Evolutionary conservation across 2,888 invertebrate species (phyloP).

Genomic region (Eulithis prunata): DNA sequence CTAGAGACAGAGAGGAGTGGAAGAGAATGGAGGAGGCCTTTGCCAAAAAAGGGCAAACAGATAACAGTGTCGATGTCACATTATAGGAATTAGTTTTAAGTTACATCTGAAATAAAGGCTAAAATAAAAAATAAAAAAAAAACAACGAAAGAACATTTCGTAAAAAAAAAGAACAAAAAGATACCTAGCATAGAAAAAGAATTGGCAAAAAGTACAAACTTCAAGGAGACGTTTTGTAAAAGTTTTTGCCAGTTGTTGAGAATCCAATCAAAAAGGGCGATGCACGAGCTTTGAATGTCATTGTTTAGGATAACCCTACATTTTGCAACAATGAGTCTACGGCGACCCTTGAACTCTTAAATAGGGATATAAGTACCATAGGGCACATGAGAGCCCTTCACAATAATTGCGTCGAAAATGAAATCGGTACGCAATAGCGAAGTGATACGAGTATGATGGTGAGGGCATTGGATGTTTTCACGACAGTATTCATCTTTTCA

Average conservation of each 20-base stretch:
- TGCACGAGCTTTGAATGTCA: slow-evolving; percentile 38
- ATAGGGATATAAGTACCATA: slow-evolving; percentile 45
- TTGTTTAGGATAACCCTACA: slow-evolving; percentile 54
- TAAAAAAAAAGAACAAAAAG: not conserved
- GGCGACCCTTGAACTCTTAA: slow-evolving; percentile 49
- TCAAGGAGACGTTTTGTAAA: slow-evolving; percentile 10
- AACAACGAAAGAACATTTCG: not conserved
- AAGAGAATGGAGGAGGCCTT: no score
- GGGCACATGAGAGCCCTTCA: slow-evolving; percentile 43
- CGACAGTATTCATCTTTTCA: not conserved
- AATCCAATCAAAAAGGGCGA: slow-evolving; percentile 31
- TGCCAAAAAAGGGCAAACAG: no score
- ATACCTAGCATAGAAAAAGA: not conserved
- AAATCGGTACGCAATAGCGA: slow-evolving; percentile 15
- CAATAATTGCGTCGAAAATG: slow-evolving; percentile 39
- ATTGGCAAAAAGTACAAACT: not conserved
- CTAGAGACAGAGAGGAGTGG: no score
- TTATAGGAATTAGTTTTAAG: no score
- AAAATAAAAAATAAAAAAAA: no score
- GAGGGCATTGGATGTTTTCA: slow-evolving; percentile 8
- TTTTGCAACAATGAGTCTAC: slow-evolving; percentile 55
- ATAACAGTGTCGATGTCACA: no score
- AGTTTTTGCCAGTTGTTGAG: slow-evolving; percentile 16
- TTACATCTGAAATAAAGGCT: no score
- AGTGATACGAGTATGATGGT: no score